phyloP scores from a whole-genome alignment of 2,888 invertebrate genomes.

The Dromius quadrimaculatus region DNA sequence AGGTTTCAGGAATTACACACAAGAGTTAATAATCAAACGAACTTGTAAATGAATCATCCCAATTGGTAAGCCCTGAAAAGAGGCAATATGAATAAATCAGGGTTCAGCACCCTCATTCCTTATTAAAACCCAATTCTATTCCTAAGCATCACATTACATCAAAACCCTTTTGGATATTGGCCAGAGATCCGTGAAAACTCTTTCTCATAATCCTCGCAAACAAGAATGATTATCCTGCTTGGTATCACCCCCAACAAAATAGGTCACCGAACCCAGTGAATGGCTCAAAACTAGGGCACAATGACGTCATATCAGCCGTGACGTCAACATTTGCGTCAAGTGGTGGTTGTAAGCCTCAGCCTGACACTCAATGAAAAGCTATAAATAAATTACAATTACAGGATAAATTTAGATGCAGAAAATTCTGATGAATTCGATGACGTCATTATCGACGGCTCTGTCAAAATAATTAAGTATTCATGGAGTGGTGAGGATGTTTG shows the following conservation, averaged over 20 bases:
- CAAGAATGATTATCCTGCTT: constrained; percentile 20
- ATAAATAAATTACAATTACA: constrained; percentile 49
- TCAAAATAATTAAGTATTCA: no score
- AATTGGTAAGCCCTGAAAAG: no score
- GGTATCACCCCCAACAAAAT: constrained; percentile 12
- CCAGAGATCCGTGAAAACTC: constrained; percentile 3
- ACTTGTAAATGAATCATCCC: no score
- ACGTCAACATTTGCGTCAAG: constrained; percentile 45
- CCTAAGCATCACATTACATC: neutral
- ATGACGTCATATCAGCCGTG: constrained; percentile 46
- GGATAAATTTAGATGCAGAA: neutral
- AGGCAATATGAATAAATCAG: no score
- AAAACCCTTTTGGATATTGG: constrained; percentile 3
- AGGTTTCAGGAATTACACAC: no score
- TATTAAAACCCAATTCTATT: neutral
- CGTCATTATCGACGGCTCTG: no score
- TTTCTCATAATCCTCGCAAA: constrained; percentile 8
- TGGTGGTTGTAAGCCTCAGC: constrained; percentile 6
- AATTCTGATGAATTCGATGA: no score
- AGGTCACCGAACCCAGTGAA: constrained; percentile 49
- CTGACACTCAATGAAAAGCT: constrained; percentile 20
- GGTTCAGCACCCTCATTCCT: no score
- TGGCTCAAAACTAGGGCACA: constrained; percentile 43
- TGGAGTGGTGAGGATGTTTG: no score
- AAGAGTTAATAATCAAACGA: no score